A percentile compares a stretch with the other conserved stretches of the same genome.
Conservation (phyloP, 2,113 vertebrate species). For the Myiozetetes cayanensis region DNA sequence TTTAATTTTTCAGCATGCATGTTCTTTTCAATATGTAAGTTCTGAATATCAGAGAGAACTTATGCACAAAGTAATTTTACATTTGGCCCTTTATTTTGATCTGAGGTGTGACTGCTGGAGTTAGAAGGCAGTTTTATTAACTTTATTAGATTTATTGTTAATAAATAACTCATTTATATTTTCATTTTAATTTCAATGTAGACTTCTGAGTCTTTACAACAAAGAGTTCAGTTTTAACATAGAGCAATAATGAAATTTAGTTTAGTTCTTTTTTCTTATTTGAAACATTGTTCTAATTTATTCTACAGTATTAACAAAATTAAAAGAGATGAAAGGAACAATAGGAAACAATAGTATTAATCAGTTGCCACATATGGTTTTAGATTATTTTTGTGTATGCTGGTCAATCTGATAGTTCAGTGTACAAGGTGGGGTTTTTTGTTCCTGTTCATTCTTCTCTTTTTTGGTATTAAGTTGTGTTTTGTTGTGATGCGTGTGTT, state of each 20-base stretch:
- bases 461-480: neutral
- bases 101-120: conserved; percentile 29
- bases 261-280: neutral
- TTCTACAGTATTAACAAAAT: neutral
- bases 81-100: conserved; percentile 40
- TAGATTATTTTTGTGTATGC: neutral
- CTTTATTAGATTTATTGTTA: conserved; percentile 40
- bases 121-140: conserved; percentile 15
- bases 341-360: neutral
- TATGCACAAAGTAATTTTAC: neutral
- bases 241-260: neutral
- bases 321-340: conserved; percentile 2
- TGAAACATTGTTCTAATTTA: conserved; percentile 16
- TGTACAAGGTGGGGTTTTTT: rapidly evolving
- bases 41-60: neutral
- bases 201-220: conserved; percentile 2
- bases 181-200: neutral
- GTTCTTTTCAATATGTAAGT: neutral
- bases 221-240: neutral
- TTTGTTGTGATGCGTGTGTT: neutral
- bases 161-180: conserved; percentile 17
- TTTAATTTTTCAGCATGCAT: neutral
- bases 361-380: neutral
- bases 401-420: neutral
- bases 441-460: neutral